Percentiles rank a stretch among this genome's conserved stretches.
These are phyloP conservation scores for Campopleginae sp. DNA, from an alignment of 2,888 invertebrate species.

Conservation along the genomic window DNA sequence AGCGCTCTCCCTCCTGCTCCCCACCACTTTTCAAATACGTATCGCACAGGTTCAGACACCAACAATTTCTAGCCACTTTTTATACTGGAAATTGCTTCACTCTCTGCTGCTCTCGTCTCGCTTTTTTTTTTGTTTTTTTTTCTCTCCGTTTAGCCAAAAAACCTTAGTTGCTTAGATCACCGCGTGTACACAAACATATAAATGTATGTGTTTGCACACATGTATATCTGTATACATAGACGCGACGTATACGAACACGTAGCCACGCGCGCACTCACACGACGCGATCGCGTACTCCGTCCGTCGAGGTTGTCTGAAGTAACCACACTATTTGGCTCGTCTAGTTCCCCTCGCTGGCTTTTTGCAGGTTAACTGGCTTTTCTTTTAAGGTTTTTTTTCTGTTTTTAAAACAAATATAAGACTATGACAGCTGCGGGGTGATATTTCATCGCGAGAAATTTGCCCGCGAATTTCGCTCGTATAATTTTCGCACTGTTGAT, in stretches of 20 bases:
- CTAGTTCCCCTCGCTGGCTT: neutral
- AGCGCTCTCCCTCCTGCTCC: neutral
- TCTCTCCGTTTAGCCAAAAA: constrained; percentile 46
- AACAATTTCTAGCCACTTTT: constrained; percentile 13
- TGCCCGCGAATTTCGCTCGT: neutral
- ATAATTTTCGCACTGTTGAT: neutral
- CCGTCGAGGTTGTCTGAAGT: neutral
- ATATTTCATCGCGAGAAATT: neutral
- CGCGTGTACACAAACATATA: neutral
- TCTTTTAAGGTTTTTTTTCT: neutral
- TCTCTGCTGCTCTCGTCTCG: neutral
- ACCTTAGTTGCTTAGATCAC: constrained; percentile 10
- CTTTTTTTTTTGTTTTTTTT: constrained; percentile 32
- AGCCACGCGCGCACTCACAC: constrained; percentile 1
- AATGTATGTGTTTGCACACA: neutral
- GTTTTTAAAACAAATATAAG: neutral
- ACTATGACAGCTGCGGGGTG: neutral
- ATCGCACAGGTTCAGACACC: neutral
- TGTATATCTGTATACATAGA: neutral
- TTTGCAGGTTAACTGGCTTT: neutral
- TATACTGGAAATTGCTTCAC: neutral
- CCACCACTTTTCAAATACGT: neutral
- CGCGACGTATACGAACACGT: neutral
- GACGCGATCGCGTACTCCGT: constrained; percentile 11
- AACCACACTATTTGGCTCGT: neutral